Conservation (phyloP, 2,797 vertebrate genomes). For the Amblyopsis hoosieri region DNA sequence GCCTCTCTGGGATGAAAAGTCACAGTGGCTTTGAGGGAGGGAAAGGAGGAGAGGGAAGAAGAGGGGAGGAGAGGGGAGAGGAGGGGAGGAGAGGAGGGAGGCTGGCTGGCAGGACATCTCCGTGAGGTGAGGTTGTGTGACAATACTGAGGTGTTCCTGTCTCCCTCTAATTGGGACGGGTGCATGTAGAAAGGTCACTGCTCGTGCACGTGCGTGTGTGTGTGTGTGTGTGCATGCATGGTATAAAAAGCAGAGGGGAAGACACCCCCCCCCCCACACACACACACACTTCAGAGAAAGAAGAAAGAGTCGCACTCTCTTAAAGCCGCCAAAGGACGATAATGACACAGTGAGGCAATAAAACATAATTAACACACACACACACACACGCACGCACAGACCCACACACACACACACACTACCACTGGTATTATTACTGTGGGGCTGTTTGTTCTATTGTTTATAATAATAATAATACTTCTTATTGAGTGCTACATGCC, state of each 20-base stretch:
- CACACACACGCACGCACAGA: no score
- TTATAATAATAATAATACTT: neutral
- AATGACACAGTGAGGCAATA: slow-evolving; percentile 30
- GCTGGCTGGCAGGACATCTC: slow-evolving; percentile 13
- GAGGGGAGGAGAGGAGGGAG: slow-evolving; percentile 37
- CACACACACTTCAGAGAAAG: neutral
- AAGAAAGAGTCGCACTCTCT: no score
- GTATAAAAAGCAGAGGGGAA: neutral
- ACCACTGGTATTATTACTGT: slow-evolving; percentile 16
- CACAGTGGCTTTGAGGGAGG: no score
- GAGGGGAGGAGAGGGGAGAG: slow-evolving; percentile 41
- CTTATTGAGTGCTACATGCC: slow-evolving; percentile 36
- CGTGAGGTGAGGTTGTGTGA: slow-evolving; percentile 58
- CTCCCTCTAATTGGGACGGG: slow-evolving; percentile 75
- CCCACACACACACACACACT: neutral
- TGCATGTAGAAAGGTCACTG: slow-evolving; percentile 73
- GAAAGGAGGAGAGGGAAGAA: slow-evolving; percentile 28
- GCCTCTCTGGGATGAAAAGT: neutral
- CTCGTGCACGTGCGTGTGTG: slow-evolving; percentile 23
- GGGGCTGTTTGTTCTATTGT: no score
- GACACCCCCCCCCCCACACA: neutral
- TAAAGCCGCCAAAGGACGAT: no score
- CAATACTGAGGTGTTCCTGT: slow-evolving; percentile 65
- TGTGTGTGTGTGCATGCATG: slow-evolving; percentile 12
- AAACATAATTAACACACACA: neutral